Conservation (phyloP, 2,113 vertebrate genomes). For the Gasterosteus aculeatus region DNA sequence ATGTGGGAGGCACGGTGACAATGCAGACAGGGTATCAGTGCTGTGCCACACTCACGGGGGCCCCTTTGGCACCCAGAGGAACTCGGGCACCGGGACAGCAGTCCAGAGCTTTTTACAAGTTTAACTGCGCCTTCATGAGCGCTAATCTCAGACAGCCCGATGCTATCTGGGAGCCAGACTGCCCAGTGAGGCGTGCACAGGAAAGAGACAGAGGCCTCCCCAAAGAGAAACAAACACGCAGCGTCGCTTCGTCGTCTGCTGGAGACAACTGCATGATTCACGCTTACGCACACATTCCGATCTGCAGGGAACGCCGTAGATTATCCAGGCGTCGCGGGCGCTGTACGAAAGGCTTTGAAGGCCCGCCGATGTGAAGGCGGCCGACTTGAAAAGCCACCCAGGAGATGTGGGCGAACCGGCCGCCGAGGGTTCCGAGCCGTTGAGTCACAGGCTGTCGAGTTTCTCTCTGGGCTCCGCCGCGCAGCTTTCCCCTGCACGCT, state of each 20-base stretch:
- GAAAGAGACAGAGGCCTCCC: constrained; percentile 62
- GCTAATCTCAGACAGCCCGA: constrained; percentile 74
- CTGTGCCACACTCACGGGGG: constrained; percentile 48
- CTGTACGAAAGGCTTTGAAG: constrained; percentile 40
- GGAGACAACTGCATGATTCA: constrained; percentile 50
- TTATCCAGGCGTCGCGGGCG: constrained; percentile 17
- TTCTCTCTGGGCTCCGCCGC: constrained; percentile 10
- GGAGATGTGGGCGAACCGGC: constrained; percentile 18
- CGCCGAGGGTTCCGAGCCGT: constrained; percentile 25
- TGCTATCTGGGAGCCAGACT: constrained; percentile 76
- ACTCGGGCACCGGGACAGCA: constrained; percentile 44
- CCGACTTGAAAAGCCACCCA: constrained; percentile 38
- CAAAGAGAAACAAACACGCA: constrained; percentile 48
- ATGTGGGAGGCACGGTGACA: constrained; percentile 64
- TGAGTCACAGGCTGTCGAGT: constrained; percentile 65
- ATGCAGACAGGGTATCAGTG: constrained; percentile 71
- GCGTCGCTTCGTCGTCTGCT: neutral
- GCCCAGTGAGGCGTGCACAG: constrained; percentile 66
- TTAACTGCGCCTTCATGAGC: constrained; percentile 73
- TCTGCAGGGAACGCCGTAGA: constrained; percentile 29
- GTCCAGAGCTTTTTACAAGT: constrained; percentile 57
- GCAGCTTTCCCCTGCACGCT: constrained; percentile 17
- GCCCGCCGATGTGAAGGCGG: constrained; percentile 41
- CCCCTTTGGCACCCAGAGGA: constrained; percentile 45
- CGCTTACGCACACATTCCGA: neutral